A percentile compares a stretch with the other conserved stretches of the same genome.
These are phyloP conservation scores for Poecile atricapillus DNA, from an alignment of 2,113 vertebrate species.

Conservation along the genomic window DNA sequence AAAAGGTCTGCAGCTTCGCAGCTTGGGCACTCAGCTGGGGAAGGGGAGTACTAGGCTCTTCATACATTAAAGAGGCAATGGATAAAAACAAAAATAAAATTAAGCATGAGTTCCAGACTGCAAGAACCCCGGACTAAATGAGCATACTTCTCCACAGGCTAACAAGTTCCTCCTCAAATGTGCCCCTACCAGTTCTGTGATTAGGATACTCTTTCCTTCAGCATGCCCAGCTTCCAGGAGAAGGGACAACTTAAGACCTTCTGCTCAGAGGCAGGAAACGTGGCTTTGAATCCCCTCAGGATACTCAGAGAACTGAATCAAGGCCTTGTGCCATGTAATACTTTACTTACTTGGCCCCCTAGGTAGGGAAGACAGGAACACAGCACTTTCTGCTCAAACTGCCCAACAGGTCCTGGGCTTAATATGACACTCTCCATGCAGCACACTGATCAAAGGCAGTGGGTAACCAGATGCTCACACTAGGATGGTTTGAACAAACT, in stretches of 20 bases:
- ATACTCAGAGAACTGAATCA: not conserved
- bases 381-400: not conserved
- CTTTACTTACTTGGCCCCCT: not conserved
- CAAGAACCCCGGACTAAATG: not conserved
- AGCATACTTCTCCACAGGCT: not conserved
- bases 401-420: not conserved
- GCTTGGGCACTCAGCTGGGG: slow-evolving; percentile 16
- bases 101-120: not conserved
- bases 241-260: not conserved
- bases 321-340: not conserved
- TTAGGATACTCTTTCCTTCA: not conserved
- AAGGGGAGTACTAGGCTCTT: not conserved
- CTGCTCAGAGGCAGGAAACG: not conserved
- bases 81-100: slow-evolving; percentile 46
- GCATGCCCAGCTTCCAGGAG: not conserved
- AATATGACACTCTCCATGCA: rapidly evolving
- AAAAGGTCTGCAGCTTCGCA: slow-evolving; percentile 21
- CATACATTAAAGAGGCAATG: slow-evolving; percentile 4
- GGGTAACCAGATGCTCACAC: not conserved
- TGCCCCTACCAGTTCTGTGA: not conserved
- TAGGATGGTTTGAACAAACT: not conserved
- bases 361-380: not conserved
- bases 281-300: not conserved
- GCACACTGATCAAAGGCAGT: not conserved
- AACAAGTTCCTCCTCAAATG: not conserved